A percentile compares a stretch with the other conserved stretches of the same genome.
Evolutionary conservation across 2,797 vertebrate genomes (phyloP).

Genomic region (Melanotaenia maccullochi): DNA sequence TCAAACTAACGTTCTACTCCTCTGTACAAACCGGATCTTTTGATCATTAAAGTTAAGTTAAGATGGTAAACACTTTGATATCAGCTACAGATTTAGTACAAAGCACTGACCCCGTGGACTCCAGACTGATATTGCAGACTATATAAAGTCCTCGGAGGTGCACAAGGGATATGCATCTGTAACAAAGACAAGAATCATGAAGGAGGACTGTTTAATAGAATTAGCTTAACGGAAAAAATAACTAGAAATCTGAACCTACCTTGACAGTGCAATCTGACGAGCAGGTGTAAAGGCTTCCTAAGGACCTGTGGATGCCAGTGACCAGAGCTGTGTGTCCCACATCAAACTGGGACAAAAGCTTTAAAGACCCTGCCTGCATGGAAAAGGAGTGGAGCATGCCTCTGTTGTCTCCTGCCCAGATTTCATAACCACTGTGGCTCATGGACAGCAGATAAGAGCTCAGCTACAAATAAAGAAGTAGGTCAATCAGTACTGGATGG

Average conservation of each 20-base stretch:
- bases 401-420: slow-evolving; percentile 91
- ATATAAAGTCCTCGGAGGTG: slow-evolving; percentile 88
- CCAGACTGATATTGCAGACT: slow-evolving; percentile 82
- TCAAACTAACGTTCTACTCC: neutral
- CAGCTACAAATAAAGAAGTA: slow-evolving; percentile 76
- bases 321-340: slow-evolving; percentile 90
- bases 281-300: slow-evolving; percentile 89
- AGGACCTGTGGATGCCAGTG: slow-evolving; percentile 87
- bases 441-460: slow-evolving; percentile 89
- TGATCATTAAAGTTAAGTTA: neutral
- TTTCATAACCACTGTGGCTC: slow-evolving; percentile 86
- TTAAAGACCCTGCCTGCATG: slow-evolving; percentile 80
- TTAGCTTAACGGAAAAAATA: neutral
- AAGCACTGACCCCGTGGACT: slow-evolving; percentile 85
- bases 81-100: neutral
- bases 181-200: slow-evolving; percentile 12
- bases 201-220: neutral
- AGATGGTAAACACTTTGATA: neutral
- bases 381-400: slow-evolving; percentile 88
- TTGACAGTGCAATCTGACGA: slow-evolving; percentile 90
- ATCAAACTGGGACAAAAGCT: slow-evolving; percentile 84
- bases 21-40: neutral
- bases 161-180: slow-evolving; percentile 90
- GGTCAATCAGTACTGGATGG: slow-evolving; percentile 2
- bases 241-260: slow-evolving; percentile 66